Evolutionary conservation across 2,113 vertebrate genomes (phyloP).

Genomic region (Uropsilus gracilis): DNA sequence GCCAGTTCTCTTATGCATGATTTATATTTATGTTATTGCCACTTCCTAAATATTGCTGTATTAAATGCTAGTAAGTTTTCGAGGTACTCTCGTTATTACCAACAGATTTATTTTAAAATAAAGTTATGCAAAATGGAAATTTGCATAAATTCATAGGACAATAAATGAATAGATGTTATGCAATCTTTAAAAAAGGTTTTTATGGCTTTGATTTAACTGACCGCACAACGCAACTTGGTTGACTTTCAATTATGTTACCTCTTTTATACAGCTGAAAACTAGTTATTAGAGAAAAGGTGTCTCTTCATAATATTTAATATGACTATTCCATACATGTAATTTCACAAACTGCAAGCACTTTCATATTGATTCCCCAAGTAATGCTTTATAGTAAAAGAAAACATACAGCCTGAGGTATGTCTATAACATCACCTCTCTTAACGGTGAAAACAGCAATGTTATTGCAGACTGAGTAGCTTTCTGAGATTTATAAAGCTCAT

Average conservation of each 20-base stretch:
- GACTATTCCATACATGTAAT: not conserved
- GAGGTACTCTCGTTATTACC: not conserved
- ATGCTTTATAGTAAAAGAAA: not conserved
- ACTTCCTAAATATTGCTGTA: not conserved
- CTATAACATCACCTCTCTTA: not conserved
- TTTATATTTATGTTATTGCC: slow-evolving; percentile 35
- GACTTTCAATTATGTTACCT: not conserved
- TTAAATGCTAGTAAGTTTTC: not conserved
- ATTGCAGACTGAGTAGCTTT: not conserved
- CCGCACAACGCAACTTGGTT: not conserved
- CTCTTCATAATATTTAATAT: not conserved
- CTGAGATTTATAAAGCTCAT: not conserved
- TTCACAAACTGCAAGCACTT: slow-evolving; percentile 35
- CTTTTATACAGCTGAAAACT: slow-evolving; percentile 32
- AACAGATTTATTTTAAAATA: slow-evolving; percentile 11
- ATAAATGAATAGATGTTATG: not conserved
- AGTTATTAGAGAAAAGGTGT: not conserved
- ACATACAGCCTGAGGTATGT: not conserved
- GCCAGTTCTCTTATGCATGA: not conserved
- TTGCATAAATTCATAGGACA: not conserved
- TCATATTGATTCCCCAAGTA: not conserved
- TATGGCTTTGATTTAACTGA: not conserved
- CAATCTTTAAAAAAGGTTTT: not conserved
- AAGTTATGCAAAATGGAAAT: slow-evolving; percentile 23
- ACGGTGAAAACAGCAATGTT: not conserved